Evolutionary conservation across 64 coral and sea anemone species (phyloP).

Genomic region (Trachythela sp.): DNA sequence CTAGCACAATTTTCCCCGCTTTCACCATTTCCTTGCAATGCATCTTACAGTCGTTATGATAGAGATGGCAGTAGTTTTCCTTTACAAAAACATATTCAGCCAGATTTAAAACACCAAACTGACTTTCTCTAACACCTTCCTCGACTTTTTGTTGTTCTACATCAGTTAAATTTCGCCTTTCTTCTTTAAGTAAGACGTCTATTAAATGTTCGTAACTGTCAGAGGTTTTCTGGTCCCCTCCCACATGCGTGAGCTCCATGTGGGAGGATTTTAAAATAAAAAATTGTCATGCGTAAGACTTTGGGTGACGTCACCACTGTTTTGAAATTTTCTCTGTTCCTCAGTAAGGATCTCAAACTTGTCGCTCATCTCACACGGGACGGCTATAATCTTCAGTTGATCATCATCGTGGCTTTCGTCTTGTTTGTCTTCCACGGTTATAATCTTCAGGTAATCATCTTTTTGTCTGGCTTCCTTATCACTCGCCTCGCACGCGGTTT

Average conservation of each 20-base stretch:
- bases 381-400: too few relatives aligned
- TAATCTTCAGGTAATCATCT: too few relatives aligned
- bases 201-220: constrained; percentile 23
- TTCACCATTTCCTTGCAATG: constrained; percentile 42
- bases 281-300: too few relatives aligned
- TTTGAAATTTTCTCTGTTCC: too few relatives aligned
- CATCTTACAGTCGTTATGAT: constrained; percentile 33
- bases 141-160: constrained; percentile 46
- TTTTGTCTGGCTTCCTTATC: too few relatives aligned
- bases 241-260: constrained; percentile 31
- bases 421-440: too few relatives aligned
- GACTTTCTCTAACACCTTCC: constrained; percentile 40
- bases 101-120: constrained; percentile 43
- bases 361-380: too few relatives aligned
- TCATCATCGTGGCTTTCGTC: too few relatives aligned
- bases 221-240: constrained; percentile 22
- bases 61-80: background rate
- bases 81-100: constrained; percentile 54
- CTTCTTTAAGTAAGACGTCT: constrained; percentile 35
- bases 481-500: too few relatives aligned
- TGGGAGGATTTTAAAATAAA: too few relatives aligned
- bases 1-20: constrained; percentile 36
- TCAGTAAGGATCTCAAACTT: too few relatives aligned
- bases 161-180: constrained; percentile 53
- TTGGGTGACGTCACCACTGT: too few relatives aligned